These are phyloP conservation scores for Perizoma affinitatum DNA, from an alignment of 2,888 invertebrate species.

Conservation along the genomic window DNA sequence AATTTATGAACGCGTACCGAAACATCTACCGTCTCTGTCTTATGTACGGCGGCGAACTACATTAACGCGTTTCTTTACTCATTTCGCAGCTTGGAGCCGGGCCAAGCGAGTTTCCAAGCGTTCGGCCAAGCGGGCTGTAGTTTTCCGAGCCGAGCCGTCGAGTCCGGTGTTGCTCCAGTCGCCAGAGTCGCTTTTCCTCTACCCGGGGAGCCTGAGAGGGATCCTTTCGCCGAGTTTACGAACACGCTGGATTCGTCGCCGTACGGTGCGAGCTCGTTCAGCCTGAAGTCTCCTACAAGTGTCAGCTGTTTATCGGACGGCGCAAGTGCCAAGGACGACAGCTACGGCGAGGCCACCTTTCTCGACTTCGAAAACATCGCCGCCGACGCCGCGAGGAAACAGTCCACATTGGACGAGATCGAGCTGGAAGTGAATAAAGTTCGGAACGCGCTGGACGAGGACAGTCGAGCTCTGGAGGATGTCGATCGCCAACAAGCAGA, in stretches of 20 bases:
- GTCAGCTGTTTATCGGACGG: conserved; percentile 57
- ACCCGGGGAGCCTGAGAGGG: conserved; percentile 65
- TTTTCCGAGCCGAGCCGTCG: conserved; percentile 80
- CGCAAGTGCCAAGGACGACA: conserved; percentile 66
- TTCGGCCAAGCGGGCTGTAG: conserved; percentile 79
- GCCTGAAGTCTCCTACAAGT: conserved; percentile 53
- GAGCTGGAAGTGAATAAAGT: conserved; percentile 81
- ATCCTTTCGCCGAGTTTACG: conserved; percentile 63
- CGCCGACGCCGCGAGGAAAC: conserved; percentile 60
- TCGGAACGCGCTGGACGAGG: conserved; percentile 77
- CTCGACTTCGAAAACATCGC: conserved; percentile 73
- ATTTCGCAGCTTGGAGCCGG: conserved; percentile 84
- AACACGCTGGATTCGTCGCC: conserved; percentile 63
- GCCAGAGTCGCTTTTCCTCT: conserved; percentile 56
- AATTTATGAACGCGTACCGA: conserved; percentile 73
- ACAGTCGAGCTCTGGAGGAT: conserved; percentile 77
- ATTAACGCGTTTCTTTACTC: conserved; percentile 82
- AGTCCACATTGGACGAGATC: conserved; percentile 77
- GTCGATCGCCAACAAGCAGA: conserved; percentile 76
- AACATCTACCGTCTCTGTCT: conserved; percentile 76
- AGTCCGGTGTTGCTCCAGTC: conserved; percentile 74
- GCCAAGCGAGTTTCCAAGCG: conserved; percentile 83
- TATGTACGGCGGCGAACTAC: conserved; percentile 70
- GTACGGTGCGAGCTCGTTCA: conserved; percentile 58
- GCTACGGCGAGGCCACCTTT: conserved; percentile 77